Evolutionary conservation across 2,888 invertebrate species (phyloP), one percentile per base, ranked within the genome.

Genomic region (Aromia moschata): DNA sequence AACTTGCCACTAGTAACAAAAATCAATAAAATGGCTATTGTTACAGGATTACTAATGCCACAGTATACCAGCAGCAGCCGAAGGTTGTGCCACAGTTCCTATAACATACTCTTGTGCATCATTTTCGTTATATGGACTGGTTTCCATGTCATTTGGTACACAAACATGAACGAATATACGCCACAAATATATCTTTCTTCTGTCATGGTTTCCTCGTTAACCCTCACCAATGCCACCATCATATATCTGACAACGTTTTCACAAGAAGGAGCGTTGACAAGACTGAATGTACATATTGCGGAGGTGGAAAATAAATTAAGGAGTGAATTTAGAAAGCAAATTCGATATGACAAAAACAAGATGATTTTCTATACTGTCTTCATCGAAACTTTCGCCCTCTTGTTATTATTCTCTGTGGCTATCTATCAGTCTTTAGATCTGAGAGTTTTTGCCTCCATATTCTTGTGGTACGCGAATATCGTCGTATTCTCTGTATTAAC

Each of bases 241-340:
- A 30, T 40, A 25, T n/a, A 40, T 4, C 16, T 15, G 4, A 18
- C 41, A 30, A 18, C 37, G 3, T 2, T 40, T 0, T 4, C 16
- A 10, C 15, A 30, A 1, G 31, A 52, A 1, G n/a, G 10, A 14
- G 10, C 25, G 40, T 14, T 52, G 2, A 40, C 9, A 30, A 16
- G 1, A 10, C 16, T 52, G 10, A 30, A 52, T 30, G 10, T 1
- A 2, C 30, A 12, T 1, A 15, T 41, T 0, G 7, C 15, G 10
- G 30, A 30, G 9, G 40, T 52, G 4, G 51, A 41, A 41, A 25
- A 41, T 15, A 10, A 30, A n/a, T 40, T 52, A 11, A 30, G 15
- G 10, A 16, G 40, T 10, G 15, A 25, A 5, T 14, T 41, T 16
- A 5, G 1, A 10, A 25, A 12, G 10, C 30, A 30, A 2, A 17